These are phyloP conservation scores for Apodemia mormo DNA, from an alignment of 2,888 invertebrate species.

Conservation along the genomic window DNA sequence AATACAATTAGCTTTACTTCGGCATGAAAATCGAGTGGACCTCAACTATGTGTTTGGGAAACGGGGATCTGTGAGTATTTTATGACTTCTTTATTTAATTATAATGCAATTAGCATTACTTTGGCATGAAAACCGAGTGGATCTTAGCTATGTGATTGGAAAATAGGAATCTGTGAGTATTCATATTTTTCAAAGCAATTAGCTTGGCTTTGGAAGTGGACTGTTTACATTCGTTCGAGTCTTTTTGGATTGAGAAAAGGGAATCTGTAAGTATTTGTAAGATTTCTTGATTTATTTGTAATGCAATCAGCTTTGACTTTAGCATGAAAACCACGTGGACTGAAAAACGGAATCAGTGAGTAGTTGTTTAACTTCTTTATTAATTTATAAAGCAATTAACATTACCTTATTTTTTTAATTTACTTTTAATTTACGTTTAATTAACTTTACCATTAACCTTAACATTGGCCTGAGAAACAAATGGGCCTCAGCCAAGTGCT, in stretches of 20 bases:
- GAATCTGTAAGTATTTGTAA: slow-evolving; percentile 38
- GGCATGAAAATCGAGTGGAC: slow-evolving; percentile 70
- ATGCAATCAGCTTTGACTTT: slow-evolving; percentile 39
- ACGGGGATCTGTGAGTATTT: slow-evolving; percentile 71
- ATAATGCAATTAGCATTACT: no score
- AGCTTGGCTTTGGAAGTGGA: slow-evolving; percentile 53
- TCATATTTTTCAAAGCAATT: no score
- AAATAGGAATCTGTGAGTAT: slow-evolving; percentile 73
- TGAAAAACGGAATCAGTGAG: slow-evolving; percentile 75
- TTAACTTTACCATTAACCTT: no score
- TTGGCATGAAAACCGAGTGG: slow-evolving; percentile 73
- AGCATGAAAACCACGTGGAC: slow-evolving; percentile 70
- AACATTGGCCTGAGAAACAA: no score
- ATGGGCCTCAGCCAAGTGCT: no score
- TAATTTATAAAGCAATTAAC: no score
- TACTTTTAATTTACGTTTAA: no score
- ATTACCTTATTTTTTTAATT: no score
- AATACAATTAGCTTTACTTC: slow-evolving; percentile 38
- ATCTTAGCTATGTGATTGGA: slow-evolving; percentile 63
- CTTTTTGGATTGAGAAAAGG: no score
- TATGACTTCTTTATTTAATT: neutral
- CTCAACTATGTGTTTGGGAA: slow-evolving; percentile 65
- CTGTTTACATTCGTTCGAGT: no score
- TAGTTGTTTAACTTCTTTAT: slow-evolving; percentile 22
- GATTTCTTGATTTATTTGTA: neutral